A percentile compares a stretch with the other conserved stretches of the same genome.
These are phyloP conservation scores for Lepidurus packardi DNA, from an alignment of 1,140 invertebrate genomes.

Conservation along the genomic window DNA sequence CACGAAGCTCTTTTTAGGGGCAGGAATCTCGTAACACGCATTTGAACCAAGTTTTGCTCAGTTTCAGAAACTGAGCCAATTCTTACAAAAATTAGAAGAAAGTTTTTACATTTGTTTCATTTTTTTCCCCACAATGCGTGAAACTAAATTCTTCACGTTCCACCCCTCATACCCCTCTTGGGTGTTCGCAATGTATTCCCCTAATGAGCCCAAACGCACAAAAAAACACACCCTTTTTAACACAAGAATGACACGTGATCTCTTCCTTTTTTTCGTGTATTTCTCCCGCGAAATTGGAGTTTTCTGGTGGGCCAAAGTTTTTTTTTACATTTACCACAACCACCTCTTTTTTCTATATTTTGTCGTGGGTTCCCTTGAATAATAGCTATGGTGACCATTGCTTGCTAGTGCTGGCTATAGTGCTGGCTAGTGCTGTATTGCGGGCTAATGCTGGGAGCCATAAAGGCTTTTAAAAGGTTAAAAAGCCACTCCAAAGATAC, in stretches of 20 bases:
- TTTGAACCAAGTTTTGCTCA: background rate
- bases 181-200: background rate
- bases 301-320: background rate
- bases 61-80: background rate
- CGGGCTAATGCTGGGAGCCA: background rate
- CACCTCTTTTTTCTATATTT: no score
- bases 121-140: background rate
- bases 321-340: no score
- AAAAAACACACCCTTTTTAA: background rate
- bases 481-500: background rate
- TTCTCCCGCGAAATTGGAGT: no score
- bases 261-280: background rate
- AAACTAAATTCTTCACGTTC: background rate
- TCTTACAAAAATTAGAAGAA: conserved; percentile 1
- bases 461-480: conserved; percentile 1
- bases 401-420: no score
- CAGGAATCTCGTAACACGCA: no score
- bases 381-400: no score
- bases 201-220: background rate
- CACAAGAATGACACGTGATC: background rate
- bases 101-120: background rate
- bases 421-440: no score
- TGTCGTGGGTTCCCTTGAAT: no score
- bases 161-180: background rate
- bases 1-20: background rate